Evolutionary conservation across 2,797 vertebrate species (phyloP).

Genomic region (Micrastur ruficollis): DNA sequence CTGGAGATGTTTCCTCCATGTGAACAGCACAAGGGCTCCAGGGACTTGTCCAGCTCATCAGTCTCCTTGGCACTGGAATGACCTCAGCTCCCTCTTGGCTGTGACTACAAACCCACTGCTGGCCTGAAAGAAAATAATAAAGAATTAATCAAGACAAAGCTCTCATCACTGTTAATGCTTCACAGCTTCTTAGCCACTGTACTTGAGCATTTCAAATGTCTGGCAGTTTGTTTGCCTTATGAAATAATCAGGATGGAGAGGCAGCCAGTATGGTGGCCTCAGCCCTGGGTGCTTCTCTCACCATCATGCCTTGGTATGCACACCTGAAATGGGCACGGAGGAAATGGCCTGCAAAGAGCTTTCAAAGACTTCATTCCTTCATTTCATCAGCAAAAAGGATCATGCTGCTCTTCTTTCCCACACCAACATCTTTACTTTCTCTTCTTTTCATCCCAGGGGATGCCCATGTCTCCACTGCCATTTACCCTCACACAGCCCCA

Average conservation of each 20-base stretch:
- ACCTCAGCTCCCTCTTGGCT: not conserved
- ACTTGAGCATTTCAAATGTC: not conserved
- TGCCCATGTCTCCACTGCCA: not conserved
- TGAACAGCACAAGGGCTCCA: not conserved
- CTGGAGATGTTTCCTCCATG: not conserved
- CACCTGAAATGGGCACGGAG: fast-evolving
- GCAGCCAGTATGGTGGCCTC: not conserved
- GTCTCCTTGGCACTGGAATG: not conserved
- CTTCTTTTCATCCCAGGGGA: not conserved
- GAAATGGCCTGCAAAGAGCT: not conserved
- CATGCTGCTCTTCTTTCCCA: not conserved
- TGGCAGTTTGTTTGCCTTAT: not conserved
- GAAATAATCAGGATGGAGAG: conserved; percentile 35
- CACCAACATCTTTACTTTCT: not conserved
- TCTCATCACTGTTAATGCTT: conserved; percentile 39
- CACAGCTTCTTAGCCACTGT: not conserved
- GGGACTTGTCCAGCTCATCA: not conserved
- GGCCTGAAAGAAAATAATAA: conserved; percentile 25
- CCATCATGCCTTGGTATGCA: fast-evolving
- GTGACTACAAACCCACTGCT: not conserved
- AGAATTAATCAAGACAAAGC: conserved; percentile 54
- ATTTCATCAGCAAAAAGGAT: not conserved
- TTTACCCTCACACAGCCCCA: not conserved
- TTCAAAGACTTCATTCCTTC: not conserved
- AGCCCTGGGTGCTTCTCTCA: not conserved